phyloP scores from a whole-genome alignment of 2,888 invertebrate genomes.

The Enoplolaimus lenunculus region DNA sequence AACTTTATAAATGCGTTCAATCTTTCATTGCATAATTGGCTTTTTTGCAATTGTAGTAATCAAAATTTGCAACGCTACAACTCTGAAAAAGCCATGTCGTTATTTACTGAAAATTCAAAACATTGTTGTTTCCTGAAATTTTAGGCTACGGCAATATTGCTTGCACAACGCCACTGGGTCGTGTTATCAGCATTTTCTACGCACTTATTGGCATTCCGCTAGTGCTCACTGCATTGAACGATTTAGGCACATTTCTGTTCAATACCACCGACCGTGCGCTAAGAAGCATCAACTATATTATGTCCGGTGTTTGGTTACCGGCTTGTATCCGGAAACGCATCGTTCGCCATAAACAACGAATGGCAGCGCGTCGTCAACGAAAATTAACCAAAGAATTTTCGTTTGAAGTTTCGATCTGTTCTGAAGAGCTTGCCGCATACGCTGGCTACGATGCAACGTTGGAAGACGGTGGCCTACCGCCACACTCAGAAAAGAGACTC shows the following conservation, averaged over 20 bases:
- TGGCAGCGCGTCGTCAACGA: neutral
- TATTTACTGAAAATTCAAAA: neutral
- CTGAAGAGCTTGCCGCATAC: neutral
- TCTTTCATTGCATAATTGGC: no score
- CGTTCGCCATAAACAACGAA: neutral
- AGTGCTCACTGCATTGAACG: slow-evolving; percentile 79
- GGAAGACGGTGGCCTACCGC: neutral
- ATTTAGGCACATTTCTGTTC: slow-evolving; percentile 84
- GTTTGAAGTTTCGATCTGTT: neutral
- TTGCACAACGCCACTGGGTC: slow-evolving; percentile 69
- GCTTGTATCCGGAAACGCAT: neutral
- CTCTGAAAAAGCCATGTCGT: neutral
- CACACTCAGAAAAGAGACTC: neutral
- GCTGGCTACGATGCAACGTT: neutral
- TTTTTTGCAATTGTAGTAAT: neutral
- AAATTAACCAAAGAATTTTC: neutral
- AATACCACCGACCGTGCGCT: slow-evolving; percentile 19
- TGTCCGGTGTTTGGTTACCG: neutral
- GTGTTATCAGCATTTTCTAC: slow-evolving; percentile 74
- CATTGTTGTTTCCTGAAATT: slow-evolving; percentile 25
- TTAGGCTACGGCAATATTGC: slow-evolving; percentile 91
- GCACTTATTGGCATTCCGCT: slow-evolving; percentile 84
- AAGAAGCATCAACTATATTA: neutral
- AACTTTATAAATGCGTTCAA: no score
- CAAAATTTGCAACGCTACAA: neutral